Base-by-base conservation (phyloP, 2,888 invertebrate genomes). In the Dysmachus trigonus region DNA sequence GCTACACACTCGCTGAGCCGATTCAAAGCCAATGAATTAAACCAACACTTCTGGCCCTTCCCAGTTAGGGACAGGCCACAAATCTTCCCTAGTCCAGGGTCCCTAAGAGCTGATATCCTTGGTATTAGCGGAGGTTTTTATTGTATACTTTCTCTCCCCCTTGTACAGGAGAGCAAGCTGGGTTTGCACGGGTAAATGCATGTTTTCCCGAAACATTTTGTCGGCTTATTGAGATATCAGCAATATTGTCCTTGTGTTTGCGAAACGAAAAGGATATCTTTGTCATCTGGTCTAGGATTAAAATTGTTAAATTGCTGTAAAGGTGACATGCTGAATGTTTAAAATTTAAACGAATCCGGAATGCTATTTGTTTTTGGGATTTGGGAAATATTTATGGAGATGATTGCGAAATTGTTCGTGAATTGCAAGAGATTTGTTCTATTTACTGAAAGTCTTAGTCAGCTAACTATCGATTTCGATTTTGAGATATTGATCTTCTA, bases 1-100 rank as follows among this genome's bases (percentile, higher is more conserved):
- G 53, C 81, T 30, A 30, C 27, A 30, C 27, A 51, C 27, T 53
- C 51, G 22, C 38, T 81, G 81, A 81, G 47, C 51, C 53, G 81
- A 81, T 81, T 81, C 53, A 81, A 53, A 53, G 81, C 81, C 81
- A 81, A 81, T 81, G 81, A 81, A 81, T 81, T 81, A 81, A 81
- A 53, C 51, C 51, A 81, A 81, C 81, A 81, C 81, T 81, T 53
- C 30, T 51, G 81, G 10, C 30, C 81, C 81, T 76, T 76, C 51
- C 27, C n/a, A 22, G 38, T 41, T 41, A 27, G 77, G 22, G 27
- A 77, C 27, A n/a, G 41, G 77, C 33, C 77, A 35, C 27, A 77
- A 77, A 27, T 41, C n/a, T 27, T 77, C 77, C 35, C 27, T 77
- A 38, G 77, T 4, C 77, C 38, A 22, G n/a, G 18, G 31, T 35